Conservation (phyloP, 2,113 vertebrate species). For the Arenaria interpres region DNA sequence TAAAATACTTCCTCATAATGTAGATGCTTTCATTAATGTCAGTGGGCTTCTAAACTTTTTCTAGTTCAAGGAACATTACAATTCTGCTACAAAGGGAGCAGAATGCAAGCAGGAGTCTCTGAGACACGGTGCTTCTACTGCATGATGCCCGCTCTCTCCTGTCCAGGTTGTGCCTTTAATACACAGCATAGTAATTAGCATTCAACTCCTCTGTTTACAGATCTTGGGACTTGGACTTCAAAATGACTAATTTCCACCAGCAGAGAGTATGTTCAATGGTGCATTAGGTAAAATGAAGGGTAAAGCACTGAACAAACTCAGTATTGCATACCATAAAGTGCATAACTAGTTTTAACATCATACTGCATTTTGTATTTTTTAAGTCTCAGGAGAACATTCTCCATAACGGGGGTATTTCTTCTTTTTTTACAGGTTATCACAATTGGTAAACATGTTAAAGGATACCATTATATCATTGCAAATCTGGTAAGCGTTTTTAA, state of each 20-base stretch:
- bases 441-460: constrained; percentile 97
- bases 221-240: not conserved
- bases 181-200: not conserved
- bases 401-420: not conserved
- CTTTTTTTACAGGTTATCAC: constrained; percentile 88
- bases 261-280: not conserved
- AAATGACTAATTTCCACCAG: not conserved
- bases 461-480: constrained; percentile 98
- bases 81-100: not conserved
- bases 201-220: not conserved
- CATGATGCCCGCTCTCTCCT: not conserved
- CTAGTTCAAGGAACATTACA: not conserved
- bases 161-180: not conserved
- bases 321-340: not conserved
- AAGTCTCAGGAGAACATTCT: not conserved
- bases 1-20: not conserved
- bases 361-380: not conserved
- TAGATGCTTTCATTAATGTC: not conserved
- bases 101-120: not conserved
- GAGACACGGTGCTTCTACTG: not conserved
- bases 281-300: not conserved
- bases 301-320: not conserved
- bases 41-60: not conserved
- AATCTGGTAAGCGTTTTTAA: constrained; percentile 89
- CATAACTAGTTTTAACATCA: not conserved